phyloP scores from a whole-genome alignment of 2,113 vertebrate species.

The Lynx canadensis region DNA sequence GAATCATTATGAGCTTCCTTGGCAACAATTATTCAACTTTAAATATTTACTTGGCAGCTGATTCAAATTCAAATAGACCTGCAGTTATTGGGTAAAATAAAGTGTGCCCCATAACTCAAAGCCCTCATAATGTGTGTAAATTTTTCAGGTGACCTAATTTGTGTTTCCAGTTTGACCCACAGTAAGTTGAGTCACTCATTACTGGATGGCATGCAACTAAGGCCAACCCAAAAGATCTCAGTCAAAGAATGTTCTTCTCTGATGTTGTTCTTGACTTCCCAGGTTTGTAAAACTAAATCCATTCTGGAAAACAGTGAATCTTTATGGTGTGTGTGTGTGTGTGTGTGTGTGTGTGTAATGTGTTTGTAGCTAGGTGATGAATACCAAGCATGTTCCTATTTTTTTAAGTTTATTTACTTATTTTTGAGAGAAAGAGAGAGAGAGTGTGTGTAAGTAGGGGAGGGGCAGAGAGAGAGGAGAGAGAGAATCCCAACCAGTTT shows the following conservation, averaged over 20 bases:
- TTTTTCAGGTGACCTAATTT: conserved; percentile 81
- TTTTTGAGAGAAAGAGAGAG: too few species aligned
- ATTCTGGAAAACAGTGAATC: conserved; percentile 76
- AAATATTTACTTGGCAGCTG: conserved; percentile 79
- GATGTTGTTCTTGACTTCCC: conserved; percentile 84
- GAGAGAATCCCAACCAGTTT: too few species aligned
- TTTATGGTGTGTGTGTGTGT: conserved; percentile 63
- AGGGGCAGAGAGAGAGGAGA: too few species aligned
- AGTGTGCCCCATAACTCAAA: conserved; percentile 72
- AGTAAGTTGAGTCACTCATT: conserved; percentile 77
- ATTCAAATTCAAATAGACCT: conserved; percentile 82
- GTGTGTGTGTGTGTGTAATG: too few species aligned
- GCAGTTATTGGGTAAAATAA: conserved; percentile 70
- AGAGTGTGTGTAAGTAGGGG: too few species aligned
- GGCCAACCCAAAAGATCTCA: conserved; percentile 73
- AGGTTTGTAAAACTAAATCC: conserved; percentile 82
- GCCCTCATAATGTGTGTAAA: conserved; percentile 72
- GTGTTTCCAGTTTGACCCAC: conserved; percentile 78
- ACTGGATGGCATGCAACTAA: conserved; percentile 69
- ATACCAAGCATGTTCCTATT: conserved; percentile 77
- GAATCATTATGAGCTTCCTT: conserved; percentile 50
- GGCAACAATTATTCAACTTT: conserved; percentile 66
- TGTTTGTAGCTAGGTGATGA: conserved; percentile 60
- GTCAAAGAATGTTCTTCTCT: conserved; percentile 83
- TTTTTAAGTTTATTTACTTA: conserved; percentile 38